Evolutionary conservation across 2,888 invertebrate genomes (phyloP).

Genomic region (Heliothis peltigera): DNA sequence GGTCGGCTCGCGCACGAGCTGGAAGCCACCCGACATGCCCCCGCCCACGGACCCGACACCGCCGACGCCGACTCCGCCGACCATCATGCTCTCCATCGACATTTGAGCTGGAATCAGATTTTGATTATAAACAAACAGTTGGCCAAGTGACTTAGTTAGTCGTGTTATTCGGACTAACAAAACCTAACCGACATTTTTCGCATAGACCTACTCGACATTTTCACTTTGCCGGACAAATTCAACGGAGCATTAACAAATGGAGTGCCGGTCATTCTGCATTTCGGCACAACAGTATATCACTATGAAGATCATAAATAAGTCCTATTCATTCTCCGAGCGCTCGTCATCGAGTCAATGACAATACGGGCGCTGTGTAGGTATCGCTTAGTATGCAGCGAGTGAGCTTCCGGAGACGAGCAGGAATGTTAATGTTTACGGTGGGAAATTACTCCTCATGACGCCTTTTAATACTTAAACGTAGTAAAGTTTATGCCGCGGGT

Average conservation of each 20-base stretch:
- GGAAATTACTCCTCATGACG: conserved; percentile 61
- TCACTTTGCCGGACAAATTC: neutral
- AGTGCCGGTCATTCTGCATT: conserved; percentile 5
- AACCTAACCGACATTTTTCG: too few species aligned
- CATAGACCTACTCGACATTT: too few species aligned
- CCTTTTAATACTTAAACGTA: conserved; percentile 9
- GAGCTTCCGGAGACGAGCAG: conserved; percentile 72
- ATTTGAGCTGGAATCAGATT: conserved; percentile 90
- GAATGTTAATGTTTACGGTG: conserved; percentile 71
- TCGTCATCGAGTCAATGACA: conserved; percentile 57
- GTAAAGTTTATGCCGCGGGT: neutral
- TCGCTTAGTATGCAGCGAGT: conserved; percentile 68
- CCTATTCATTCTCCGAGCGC: conserved; percentile 28
- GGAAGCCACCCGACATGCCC: conserved; percentile 93
- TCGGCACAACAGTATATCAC: conserved; percentile 27
- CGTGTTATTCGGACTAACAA: neutral
- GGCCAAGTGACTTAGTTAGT: neutral
- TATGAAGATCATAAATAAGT: neutral
- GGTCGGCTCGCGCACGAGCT: conserved; percentile 95
- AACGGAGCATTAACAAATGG: conserved; percentile 18
- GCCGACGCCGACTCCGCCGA: conserved; percentile 91
- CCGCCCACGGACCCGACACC: conserved; percentile 91
- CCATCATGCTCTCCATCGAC: conserved; percentile 93
- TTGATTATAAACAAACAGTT: conserved; percentile 5
- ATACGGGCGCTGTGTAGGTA: neutral